phyloP scores from a whole-genome alignment of 2,113 vertebrate genomes.

The Phylloscopus whistleri region DNA sequence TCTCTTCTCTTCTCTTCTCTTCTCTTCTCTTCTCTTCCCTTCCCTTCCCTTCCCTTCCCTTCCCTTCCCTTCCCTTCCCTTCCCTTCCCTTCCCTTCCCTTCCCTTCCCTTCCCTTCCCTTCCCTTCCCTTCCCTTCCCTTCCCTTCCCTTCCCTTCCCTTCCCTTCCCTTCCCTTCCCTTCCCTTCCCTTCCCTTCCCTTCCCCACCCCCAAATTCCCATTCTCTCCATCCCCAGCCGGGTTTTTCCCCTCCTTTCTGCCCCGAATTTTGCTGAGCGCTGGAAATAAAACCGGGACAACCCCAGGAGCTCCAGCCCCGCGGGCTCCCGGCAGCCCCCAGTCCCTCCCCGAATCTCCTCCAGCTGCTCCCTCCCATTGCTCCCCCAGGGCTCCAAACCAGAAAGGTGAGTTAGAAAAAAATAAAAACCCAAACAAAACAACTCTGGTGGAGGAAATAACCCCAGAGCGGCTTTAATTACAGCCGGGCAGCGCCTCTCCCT shows the following conservation, averaged over 20 bases:
- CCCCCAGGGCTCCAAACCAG: conserved; percentile 41
- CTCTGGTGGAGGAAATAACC: not conserved
- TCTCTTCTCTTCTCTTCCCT: too few species aligned
- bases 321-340: not conserved
- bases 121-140: too few species aligned
- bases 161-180: too few species aligned
- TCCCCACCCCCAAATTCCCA: not conserved
- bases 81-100: too few species aligned
- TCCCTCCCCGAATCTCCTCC: not conserved
- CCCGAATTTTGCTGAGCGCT: not conserved
- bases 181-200: too few species aligned
- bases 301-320: fast-evolving
- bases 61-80: too few species aligned
- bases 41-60: too few species aligned
- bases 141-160: too few species aligned
- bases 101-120: too few species aligned
- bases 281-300: not conserved
- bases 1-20: not conserved
- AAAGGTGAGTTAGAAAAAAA: not conserved
- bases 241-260: not conserved
- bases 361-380: not conserved
- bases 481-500: not conserved
- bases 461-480: not conserved
- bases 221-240: not conserved
- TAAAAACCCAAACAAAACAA: not conserved